A percentile compares a stretch with the other conserved stretches of the same genome.
Conservation (phyloP, 2,113 vertebrate species). For the Saguinus midas region DNA sequence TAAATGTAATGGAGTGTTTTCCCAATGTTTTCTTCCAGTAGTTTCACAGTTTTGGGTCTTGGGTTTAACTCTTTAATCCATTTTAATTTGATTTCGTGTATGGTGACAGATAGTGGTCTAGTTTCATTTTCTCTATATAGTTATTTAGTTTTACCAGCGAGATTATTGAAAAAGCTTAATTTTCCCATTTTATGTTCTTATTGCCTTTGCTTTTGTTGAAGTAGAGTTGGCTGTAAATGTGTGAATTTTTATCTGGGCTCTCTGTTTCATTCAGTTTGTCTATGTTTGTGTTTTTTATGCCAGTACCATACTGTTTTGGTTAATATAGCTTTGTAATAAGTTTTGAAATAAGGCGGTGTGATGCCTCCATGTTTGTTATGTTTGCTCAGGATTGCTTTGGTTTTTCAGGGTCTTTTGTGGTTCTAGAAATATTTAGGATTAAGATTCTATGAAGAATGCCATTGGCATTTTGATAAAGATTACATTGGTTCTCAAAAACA, state of each 20-base stretch:
- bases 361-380: neutral
- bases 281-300: neutral
- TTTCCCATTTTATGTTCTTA: neutral
- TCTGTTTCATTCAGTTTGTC: neutral
- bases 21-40: neutral
- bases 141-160: neutral
- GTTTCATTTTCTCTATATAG: neutral
- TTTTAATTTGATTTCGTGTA: neutral
- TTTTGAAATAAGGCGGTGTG: neutral
- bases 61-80: neutral
- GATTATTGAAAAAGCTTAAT: neutral
- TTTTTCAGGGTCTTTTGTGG: neutral
- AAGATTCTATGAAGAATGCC: neutral
- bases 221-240: neutral
- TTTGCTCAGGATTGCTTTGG: neutral
- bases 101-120: neutral
- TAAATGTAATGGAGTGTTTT: neutral
- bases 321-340: neutral
- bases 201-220: neutral
- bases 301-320: neutral
- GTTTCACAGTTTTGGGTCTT: neutral
- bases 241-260: neutral
- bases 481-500: too few relatives aligned
- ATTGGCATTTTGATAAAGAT: too few relatives aligned
- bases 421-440: neutral